These are phyloP conservation scores for Palaemon carinicauda DNA, from an alignment of 1,140 invertebrate species.

Conservation along the genomic window DNA sequence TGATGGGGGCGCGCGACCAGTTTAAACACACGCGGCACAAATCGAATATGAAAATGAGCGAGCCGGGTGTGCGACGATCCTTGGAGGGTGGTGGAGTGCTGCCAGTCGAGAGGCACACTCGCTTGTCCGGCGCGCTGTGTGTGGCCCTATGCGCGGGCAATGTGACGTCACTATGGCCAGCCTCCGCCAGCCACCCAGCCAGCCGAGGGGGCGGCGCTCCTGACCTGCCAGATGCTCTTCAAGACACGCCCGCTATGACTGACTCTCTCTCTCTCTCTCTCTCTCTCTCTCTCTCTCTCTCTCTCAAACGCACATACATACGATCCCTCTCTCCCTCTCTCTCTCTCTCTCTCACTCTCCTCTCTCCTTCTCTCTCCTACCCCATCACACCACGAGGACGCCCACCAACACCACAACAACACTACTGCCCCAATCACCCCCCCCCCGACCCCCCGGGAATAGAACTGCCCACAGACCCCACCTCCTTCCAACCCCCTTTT, in stretches of 20 bases:
- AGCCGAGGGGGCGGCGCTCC: slow-evolving; percentile 40
- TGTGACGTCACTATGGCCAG: slow-evolving; percentile 52
- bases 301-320: no score
- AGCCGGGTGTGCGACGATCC: slow-evolving; percentile 31
- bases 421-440: neutral
- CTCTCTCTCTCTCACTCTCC: slow-evolving; percentile 14
- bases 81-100: slow-evolving; percentile 47
- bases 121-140: slow-evolving; percentile 43
- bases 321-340: slow-evolving; percentile 6
- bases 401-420: neutral
- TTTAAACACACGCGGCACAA: slow-evolving; percentile 57
- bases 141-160: slow-evolving; percentile 43
- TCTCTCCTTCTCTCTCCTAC: neutral
- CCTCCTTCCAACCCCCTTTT: no score
- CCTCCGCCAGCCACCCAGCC: slow-evolving; percentile 35
- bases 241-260: slow-evolving; percentile 31
- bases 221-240: slow-evolving; percentile 2
- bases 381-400: neutral
- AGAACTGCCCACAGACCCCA: no score
- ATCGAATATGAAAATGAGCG: slow-evolving; percentile 56
- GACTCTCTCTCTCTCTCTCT: slow-evolving; percentile 25
- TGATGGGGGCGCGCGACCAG: slow-evolving; percentile 54
- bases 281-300: neutral
- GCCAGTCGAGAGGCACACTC: slow-evolving; percentile 31
- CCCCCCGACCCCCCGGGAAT: no score